Conservation (phyloP, 2,888 invertebrate species). For the Anodontia alba region DNA sequence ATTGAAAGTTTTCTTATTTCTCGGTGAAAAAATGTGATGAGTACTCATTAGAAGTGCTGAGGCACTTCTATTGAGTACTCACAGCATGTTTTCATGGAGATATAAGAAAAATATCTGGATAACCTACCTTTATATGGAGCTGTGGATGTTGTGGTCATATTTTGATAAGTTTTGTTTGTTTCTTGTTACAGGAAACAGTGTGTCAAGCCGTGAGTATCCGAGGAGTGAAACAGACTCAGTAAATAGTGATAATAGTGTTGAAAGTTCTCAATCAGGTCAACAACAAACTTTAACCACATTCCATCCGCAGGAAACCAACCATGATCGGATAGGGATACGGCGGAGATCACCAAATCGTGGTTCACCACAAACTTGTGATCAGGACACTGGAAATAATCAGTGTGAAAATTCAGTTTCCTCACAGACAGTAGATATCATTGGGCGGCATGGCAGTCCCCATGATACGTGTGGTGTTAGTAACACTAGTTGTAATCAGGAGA, state of each 20-base stretch:
- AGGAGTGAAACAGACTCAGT: constrained; percentile 79
- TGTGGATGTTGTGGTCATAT: too few relatives aligned
- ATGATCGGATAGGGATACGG: constrained; percentile 55
- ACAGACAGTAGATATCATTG: constrained; percentile 22
- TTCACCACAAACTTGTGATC: constrained; percentile 43
- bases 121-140: too few relatives aligned
- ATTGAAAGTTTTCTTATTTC: too few relatives aligned
- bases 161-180: too few relatives aligned
- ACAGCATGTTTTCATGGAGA: too few relatives aligned
- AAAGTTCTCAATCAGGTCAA: constrained; percentile 74
- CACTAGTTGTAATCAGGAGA: not conserved
- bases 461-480: not conserved
- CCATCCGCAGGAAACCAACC: constrained; percentile 72
- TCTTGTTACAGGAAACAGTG: constrained; percentile 72
- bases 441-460: not conserved
- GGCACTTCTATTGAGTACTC: too few relatives aligned
- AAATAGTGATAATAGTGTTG: constrained; percentile 79
- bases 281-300: constrained; percentile 76
- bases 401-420: constrained; percentile 48
- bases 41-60: too few relatives aligned
- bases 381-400: constrained; percentile 26
- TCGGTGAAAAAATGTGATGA: too few relatives aligned
- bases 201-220: constrained; percentile 75
- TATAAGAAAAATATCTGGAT: too few relatives aligned
- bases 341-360: constrained; percentile 42